These are phyloP conservation scores for Amorpha juglandis DNA, from an alignment of 2,888 invertebrate genomes.

Conservation along the genomic window DNA sequence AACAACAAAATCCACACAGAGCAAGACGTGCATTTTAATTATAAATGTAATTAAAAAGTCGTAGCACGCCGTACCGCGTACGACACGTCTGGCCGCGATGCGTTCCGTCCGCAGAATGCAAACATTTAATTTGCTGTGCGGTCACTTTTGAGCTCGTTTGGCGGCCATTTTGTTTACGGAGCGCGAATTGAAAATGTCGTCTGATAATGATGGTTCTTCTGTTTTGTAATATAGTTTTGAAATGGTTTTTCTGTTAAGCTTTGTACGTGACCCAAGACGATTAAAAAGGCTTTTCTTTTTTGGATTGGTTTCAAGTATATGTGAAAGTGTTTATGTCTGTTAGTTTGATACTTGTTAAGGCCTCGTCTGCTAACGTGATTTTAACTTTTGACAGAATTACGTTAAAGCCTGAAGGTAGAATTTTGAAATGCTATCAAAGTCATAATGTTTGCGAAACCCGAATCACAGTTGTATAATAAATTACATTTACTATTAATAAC, in stretches of 20 bases:
- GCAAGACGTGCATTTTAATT: slow-evolving; percentile 61
- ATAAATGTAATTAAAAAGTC: slow-evolving; percentile 62
- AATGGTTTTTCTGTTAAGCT: neutral
- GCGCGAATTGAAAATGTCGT: neutral
- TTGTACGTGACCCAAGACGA: neutral
- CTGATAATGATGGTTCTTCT: neutral
- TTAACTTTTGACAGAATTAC: no score
- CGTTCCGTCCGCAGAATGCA: slow-evolving; percentile 55
- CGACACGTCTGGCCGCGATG: slow-evolving; percentile 47
- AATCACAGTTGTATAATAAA: neutral
- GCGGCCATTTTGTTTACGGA: slow-evolving; percentile 46
- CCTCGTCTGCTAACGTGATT: no score
- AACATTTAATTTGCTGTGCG: slow-evolving; percentile 64
- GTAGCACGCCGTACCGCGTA: slow-evolving; percentile 27
- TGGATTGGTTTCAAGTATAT: neutral
- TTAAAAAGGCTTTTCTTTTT: neutral
- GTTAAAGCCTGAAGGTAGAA: no score
- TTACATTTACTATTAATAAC: neutral
- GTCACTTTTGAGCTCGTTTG: slow-evolving; percentile 54
- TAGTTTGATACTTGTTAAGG: neutral
- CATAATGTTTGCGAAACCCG: no score
- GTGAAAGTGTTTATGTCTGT: neutral
- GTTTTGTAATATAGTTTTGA: neutral
- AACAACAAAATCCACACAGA: slow-evolving; percentile 42
- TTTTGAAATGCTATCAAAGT: no score